Conservation (phyloP, 2,888 invertebrate genomes). For the Orgyia antiqua region DNA sequence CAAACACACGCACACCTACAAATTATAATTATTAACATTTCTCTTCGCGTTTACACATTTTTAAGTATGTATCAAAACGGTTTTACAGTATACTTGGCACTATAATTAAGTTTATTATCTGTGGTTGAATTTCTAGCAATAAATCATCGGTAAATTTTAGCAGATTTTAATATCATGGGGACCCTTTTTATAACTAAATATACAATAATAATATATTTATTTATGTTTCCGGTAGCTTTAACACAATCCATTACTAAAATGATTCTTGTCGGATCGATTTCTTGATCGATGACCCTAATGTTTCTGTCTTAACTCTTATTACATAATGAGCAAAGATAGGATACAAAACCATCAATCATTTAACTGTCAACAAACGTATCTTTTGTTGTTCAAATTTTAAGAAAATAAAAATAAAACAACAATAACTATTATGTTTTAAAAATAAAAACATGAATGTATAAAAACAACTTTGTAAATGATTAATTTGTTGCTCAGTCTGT, state of each 20-base stretch:
- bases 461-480: too few relatives aligned
- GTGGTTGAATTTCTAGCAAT: too few relatives aligned
- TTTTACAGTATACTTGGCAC: too few relatives aligned
- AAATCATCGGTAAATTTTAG: conserved; percentile 17
- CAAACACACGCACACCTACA: too few relatives aligned
- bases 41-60: too few relatives aligned
- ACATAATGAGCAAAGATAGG: conserved; percentile 71
- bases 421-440: conserved; percentile 42
- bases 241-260: conserved; percentile 64
- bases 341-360: conserved; percentile 65
- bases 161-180: conserved; percentile 22
- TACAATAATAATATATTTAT: conserved; percentile 29
- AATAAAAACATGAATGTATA: conserved; percentile 21
- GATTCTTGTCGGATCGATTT: conserved; percentile 66
- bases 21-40: too few relatives aligned
- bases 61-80: too few relatives aligned
- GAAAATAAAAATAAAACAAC: too few relatives aligned
- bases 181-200: conserved; percentile 1
- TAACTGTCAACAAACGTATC: conserved; percentile 59
- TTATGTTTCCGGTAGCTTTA: conserved; percentile 62
- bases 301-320: conserved; percentile 69
- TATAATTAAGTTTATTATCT: too few relatives aligned
- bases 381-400: too few relatives aligned
- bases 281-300: conserved; percentile 66
- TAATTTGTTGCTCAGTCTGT: conserved; percentile 20